These are phyloP conservation scores for Seira sanloemensis DNA, from an alignment of 2,888 invertebrate species.

Conservation along the genomic window DNA sequence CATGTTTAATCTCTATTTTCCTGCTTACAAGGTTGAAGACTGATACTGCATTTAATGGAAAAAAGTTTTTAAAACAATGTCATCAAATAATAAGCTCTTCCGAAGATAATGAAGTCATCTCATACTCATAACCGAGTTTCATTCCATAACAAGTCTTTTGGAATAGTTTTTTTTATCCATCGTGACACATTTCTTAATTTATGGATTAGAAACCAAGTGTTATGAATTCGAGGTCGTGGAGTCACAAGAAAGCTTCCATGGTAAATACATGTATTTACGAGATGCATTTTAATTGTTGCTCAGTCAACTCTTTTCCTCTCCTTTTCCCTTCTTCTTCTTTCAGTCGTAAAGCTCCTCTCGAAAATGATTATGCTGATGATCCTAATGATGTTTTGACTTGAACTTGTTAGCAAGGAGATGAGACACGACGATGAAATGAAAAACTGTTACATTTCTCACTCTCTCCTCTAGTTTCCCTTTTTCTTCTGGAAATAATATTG, in stretches of 20 bases:
- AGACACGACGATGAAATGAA: not conserved
- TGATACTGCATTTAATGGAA: too few relatives aligned
- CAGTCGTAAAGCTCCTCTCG: too few relatives aligned
- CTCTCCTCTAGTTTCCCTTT: not conserved
- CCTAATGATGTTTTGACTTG: not conserved
- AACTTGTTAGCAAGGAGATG: not conserved
- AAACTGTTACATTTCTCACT: constrained; percentile 30
- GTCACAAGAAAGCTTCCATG: not conserved
- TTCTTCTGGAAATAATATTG: not conserved
- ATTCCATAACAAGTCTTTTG: too few relatives aligned
- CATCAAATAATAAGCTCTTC: too few relatives aligned
- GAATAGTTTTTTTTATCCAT: too few relatives aligned
- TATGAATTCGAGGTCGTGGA: constrained; percentile 30
- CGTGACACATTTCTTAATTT: too few relatives aligned
- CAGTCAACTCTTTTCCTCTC: not conserved
- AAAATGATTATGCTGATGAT: not conserved
- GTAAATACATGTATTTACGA: not conserved
- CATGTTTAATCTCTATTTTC: too few relatives aligned
- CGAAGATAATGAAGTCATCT: too few relatives aligned
- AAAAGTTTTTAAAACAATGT: too few relatives aligned
- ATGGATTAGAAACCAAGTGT: constrained; percentile 30
- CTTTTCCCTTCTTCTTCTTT: not conserved
- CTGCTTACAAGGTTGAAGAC: too few relatives aligned
- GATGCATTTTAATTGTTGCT: not conserved
- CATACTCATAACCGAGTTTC: too few relatives aligned